Percentiles rank a stretch among this genome's conserved stretches.
Conservation (phyloP, 2,797 vertebrate species). For the Onychomys torridus region DNA sequence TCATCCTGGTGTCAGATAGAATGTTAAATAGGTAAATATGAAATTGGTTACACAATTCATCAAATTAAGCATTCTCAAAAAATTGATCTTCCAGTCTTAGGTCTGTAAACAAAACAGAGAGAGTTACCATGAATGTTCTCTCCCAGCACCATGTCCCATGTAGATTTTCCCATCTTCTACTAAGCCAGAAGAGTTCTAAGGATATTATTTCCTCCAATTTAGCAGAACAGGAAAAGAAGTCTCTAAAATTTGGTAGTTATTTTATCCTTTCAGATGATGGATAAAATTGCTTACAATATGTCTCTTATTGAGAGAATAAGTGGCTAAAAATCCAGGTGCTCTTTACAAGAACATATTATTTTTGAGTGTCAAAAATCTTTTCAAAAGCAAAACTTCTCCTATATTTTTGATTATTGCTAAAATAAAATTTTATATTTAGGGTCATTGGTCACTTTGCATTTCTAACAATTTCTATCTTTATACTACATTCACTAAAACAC, state of each 20-base stretch:
- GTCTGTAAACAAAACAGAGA: not conserved
- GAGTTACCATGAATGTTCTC: not conserved
- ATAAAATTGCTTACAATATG: not conserved
- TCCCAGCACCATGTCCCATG: not conserved
- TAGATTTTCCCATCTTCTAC: not conserved
- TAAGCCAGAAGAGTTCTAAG: not conserved
- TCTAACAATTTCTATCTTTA: constrained; percentile 24
- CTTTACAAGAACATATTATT: not conserved
- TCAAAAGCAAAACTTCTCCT: not conserved
- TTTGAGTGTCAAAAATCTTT: constrained; percentile 3
- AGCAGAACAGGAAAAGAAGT: not conserved
- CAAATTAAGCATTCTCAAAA: not conserved
- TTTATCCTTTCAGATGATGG: constrained; percentile 30
- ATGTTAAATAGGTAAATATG: not conserved
- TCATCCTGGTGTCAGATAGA: not conserved
- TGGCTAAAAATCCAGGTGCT: constrained; percentile 15
- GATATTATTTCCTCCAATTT: constrained; percentile 6
- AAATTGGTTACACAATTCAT: not conserved
- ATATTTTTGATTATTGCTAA: not conserved
- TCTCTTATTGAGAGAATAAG: not conserved
- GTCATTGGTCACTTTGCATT: not conserved
- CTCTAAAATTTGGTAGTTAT: constrained; percentile 23
- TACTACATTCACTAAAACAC: not conserved
- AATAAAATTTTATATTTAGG: not conserved
- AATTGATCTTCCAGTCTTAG: not conserved